Evolutionary conservation across 2,888 invertebrate species (phyloP).

Genomic region (Rhagonycha fulva): DNA sequence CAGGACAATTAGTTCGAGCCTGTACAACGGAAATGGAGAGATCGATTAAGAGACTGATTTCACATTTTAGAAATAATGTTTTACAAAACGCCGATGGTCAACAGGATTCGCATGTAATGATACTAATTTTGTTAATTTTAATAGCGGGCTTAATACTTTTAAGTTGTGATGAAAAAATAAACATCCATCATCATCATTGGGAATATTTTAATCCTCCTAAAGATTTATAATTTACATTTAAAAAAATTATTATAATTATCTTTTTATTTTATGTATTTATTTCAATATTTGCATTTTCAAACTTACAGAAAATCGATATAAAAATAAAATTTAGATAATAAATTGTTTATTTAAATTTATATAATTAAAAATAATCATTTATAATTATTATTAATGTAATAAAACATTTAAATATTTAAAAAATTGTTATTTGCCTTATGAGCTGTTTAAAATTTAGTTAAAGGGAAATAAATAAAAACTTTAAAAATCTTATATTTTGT

Average conservation of each 20-base stretch:
- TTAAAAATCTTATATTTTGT: background rate
- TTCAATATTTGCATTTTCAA: background rate
- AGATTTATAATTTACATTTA: slow-evolving; percentile 46
- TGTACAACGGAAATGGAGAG: slow-evolving; percentile 68
- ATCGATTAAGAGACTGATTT: slow-evolving; percentile 70
- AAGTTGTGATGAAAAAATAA: slow-evolving; percentile 67
- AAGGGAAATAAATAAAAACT: background rate
- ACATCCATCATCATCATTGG: slow-evolving; percentile 84
- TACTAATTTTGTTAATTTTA: slow-evolving; percentile 78
- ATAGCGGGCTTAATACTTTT: slow-evolving; percentile 78
- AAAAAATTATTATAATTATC: background rate
- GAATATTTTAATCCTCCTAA: slow-evolving; percentile 86
- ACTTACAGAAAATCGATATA: background rate
- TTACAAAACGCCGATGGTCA: slow-evolving; percentile 68
- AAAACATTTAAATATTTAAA: background rate
- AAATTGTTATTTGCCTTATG: background rate
- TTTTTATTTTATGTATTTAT: background rate
- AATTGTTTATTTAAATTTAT: background rate
- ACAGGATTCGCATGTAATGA: slow-evolving; percentile 74
- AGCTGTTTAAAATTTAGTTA: background rate
- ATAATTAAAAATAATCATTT: background rate
- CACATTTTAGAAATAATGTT: slow-evolving; percentile 63
- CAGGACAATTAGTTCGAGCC: slow-evolving; percentile 71
- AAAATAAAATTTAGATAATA: slow-evolving; percentile 3
- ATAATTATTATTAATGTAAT: background rate